Evolutionary conservation across 1,140 invertebrate species (phyloP).

Genomic region (Drusus annulatus): DNA sequence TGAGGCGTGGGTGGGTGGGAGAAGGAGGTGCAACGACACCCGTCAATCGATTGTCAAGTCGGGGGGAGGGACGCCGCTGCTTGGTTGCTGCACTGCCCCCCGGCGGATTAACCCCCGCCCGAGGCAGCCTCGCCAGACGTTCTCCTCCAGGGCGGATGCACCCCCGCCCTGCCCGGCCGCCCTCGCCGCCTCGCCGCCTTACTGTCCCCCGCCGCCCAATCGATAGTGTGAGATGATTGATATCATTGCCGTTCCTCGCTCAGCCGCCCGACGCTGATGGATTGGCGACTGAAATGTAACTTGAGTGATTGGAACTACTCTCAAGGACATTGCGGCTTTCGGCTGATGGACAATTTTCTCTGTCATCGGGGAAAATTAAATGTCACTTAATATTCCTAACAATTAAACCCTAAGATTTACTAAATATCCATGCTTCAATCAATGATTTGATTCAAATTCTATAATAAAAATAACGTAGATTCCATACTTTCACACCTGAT

Average conservation of each 20-base stretch:
- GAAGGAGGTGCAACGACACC: conserved; percentile 61
- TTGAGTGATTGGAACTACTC: conserved; percentile 33
- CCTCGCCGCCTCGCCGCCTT: no score
- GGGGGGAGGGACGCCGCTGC: conserved; percentile 10
- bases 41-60: conserved; percentile 72
- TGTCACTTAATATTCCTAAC: background rate
- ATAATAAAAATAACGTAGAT: no score
- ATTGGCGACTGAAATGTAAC: conserved; percentile 35
- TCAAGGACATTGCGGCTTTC: conserved; percentile 18
- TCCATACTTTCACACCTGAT: no score
- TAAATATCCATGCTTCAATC: no score
- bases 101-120: conserved; percentile 34
- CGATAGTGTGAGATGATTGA: conserved; percentile 57
- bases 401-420: background rate
- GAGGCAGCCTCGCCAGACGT: conserved; percentile 22
- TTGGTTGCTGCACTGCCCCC: conserved; percentile 24
- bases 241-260: conserved; percentile 45
- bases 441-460: no score
- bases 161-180: background rate
- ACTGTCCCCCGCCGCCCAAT: conserved; percentile 49
- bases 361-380: background rate
- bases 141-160: conserved; percentile 44
- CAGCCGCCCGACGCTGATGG: conserved; percentile 33
- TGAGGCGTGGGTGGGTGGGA: background rate
- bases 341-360: conserved; percentile 11